These are phyloP conservation scores for Schrankia costaestrigalis DNA, from an alignment of 2,888 invertebrate genomes.

Conservation along the genomic window DNA sequence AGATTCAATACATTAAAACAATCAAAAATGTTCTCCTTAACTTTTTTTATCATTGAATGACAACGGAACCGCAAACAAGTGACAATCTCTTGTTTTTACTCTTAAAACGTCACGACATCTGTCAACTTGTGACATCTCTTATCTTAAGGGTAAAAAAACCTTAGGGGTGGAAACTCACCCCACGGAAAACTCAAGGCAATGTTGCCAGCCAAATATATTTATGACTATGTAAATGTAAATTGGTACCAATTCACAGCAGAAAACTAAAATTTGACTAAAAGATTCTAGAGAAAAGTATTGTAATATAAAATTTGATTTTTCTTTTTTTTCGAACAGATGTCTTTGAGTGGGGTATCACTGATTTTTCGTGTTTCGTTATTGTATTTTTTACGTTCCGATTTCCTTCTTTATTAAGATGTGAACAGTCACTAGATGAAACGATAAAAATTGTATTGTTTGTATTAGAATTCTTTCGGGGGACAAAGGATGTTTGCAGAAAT, in stretches of 20 bases:
- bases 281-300: too few relatives aligned
- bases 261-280: constrained; percentile 53
- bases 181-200: constrained; percentile 47
- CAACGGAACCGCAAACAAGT: constrained; percentile 15
- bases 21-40: too few relatives aligned
- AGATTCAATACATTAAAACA: too few relatives aligned
- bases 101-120: constrained; percentile 68
- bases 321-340: constrained; percentile 51
- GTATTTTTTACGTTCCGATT: constrained; percentile 17
- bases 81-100: constrained; percentile 61
- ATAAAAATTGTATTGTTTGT: constrained; percentile 15
- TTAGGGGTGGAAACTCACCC: constrained; percentile 54
- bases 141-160: constrained; percentile 66
- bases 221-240: constrained; percentile 80
- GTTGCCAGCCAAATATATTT: constrained; percentile 72
- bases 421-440: constrained; percentile 19
- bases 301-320: constrained; percentile 40
- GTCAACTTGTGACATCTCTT: constrained; percentile 72
- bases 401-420: constrained; percentile 28
- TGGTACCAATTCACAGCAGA: constrained; percentile 57
- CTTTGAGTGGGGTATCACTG: constrained; percentile 37
- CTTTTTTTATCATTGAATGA: too few relatives aligned
- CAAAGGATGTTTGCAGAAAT: not conserved
- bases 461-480: not conserved
- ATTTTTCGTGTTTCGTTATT: constrained; percentile 29